Percentiles rank a stretch among this genome's conserved stretches.
phyloP scores from a whole-genome alignment of 2,888 invertebrate genomes.

The Opisthograptis luteolata region DNA sequence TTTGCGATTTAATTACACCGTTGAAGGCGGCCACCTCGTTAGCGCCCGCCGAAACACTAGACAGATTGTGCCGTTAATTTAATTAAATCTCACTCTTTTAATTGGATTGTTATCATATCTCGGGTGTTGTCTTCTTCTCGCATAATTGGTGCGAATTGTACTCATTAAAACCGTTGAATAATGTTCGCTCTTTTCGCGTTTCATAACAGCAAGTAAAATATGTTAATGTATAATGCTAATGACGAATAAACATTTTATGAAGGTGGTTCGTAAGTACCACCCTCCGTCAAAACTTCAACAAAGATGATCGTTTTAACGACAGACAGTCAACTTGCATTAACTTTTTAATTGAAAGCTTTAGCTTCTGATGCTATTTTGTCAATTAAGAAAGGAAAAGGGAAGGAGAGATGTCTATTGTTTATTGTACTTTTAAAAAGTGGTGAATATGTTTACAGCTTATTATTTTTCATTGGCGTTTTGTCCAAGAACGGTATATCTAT shows the following conservation, averaged over 20 bases:
- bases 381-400: slow-evolving; percentile 10
- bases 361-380: slow-evolving; percentile 21
- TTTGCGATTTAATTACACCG: slow-evolving; percentile 65
- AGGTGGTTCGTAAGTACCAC: slow-evolving; percentile 12
- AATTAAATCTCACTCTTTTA: slow-evolving; percentile 47
- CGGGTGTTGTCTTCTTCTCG: slow-evolving; percentile 17
- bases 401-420: slow-evolving; percentile 12
- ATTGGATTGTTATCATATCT: slow-evolving; percentile 42
- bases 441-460: slow-evolving; percentile 39
- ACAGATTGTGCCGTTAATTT: slow-evolving; percentile 60
- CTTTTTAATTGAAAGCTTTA: slow-evolving; percentile 32
- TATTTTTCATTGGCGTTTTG: slow-evolving; percentile 45
- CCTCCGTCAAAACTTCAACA: slow-evolving; percentile 25
- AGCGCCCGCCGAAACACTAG: slow-evolving; percentile 54
- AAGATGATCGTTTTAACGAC: slow-evolving; percentile 31
- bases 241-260: slow-evolving; percentile 22
- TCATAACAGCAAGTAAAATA: background rate
- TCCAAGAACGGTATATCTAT: slow-evolving; percentile 42
- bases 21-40: slow-evolving; percentile 59
- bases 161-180: slow-evolving; percentile 1
- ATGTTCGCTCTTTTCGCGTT: background rate
- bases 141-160: slow-evolving; percentile 13
- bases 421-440: slow-evolving; percentile 11
- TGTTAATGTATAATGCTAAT: slow-evolving; percentile 7
- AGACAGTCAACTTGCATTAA: slow-evolving; percentile 38